Conservation (phyloP, 2,888 invertebrate genomes). For the Polydrusus pterygomalis region DNA sequence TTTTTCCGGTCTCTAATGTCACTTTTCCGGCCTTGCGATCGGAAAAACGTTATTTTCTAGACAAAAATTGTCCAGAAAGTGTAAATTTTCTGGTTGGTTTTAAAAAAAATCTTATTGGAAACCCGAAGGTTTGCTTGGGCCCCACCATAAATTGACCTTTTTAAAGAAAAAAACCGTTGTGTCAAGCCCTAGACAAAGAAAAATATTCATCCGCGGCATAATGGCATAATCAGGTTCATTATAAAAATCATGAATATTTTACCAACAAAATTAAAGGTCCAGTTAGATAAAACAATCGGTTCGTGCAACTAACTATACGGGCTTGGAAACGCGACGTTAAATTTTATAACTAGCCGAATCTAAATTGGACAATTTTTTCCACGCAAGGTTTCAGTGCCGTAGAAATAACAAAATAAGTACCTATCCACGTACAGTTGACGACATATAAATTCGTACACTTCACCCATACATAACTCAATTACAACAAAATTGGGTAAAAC, state of each 20-base stretch:
- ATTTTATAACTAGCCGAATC: slow-evolving; percentile 44
- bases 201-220: slow-evolving; percentile 32
- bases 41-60: too few relatives aligned
- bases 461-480: too few relatives aligned
- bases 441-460: too few relatives aligned
- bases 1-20: too few relatives aligned
- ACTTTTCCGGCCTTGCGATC: too few relatives aligned
- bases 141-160: neutral
- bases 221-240: slow-evolving; percentile 41
- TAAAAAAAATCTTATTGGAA: too few relatives aligned
- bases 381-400: slow-evolving; percentile 23
- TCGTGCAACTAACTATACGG: slow-evolving; percentile 40
- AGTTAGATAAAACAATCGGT: slow-evolving; percentile 47
- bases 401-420: neutral
- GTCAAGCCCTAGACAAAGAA: slow-evolving; percentile 17
- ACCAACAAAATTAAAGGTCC: slow-evolving; percentile 36
- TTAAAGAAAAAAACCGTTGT: neutral
- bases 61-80: too few relatives aligned
- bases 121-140: too few relatives aligned
- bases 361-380: slow-evolving; percentile 44
- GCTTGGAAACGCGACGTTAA: slow-evolving; percentile 28
- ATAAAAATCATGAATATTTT: slow-evolving; percentile 41
- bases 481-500: too few relatives aligned
- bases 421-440: too few relatives aligned
- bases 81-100: too few relatives aligned